Evolutionary conservation across 2,888 invertebrate genomes (phyloP).

Genomic region (Drosophila phalerata): DNA sequence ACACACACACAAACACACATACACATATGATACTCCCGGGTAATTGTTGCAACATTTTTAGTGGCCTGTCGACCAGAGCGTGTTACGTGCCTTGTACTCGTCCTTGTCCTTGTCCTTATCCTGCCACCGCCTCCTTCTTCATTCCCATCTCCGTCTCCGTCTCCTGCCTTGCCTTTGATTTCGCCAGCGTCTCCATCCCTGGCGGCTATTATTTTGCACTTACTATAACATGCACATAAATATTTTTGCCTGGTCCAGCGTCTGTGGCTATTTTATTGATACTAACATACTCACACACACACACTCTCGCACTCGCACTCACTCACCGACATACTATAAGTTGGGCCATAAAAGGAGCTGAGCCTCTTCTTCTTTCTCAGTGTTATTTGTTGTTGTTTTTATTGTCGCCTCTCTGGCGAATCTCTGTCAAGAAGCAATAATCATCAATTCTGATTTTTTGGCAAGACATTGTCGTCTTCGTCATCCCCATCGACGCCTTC

Average conservation of each 20-base stretch:
- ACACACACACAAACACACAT: constrained; percentile 25
- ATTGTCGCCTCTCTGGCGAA: constrained; percentile 72
- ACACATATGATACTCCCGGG: constrained; percentile 57
- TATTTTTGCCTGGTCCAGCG: constrained; percentile 67
- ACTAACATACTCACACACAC: constrained; percentile 60
- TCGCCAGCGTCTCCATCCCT: constrained; percentile 32
- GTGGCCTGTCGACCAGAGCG: constrained; percentile 54
- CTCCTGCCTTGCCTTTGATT: constrained; percentile 6
- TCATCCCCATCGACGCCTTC: constrained; percentile 23
- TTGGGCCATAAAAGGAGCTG: constrained; percentile 56
- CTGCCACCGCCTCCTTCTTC: background rate
- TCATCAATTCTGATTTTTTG: constrained; percentile 85
- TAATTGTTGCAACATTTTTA: constrained; percentile 74
- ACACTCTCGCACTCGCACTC: constrained; percentile 15
- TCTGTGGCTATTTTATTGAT: constrained; percentile 78
- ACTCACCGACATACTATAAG: constrained; percentile 16
- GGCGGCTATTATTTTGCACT: constrained; percentile 80
- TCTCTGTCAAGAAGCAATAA: constrained; percentile 85
- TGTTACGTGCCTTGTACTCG: constrained; percentile 56
- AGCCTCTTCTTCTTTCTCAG: constrained; percentile 21
- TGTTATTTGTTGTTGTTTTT: constrained; percentile 53
- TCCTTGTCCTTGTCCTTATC: background rate
- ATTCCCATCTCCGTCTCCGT: background rate
- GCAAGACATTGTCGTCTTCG: constrained; percentile 46
- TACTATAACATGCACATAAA: constrained; percentile 81